These are phyloP conservation scores for Colletes latitarsis DNA, from an alignment of 1,140 invertebrate species.

Conservation along the genomic window DNA sequence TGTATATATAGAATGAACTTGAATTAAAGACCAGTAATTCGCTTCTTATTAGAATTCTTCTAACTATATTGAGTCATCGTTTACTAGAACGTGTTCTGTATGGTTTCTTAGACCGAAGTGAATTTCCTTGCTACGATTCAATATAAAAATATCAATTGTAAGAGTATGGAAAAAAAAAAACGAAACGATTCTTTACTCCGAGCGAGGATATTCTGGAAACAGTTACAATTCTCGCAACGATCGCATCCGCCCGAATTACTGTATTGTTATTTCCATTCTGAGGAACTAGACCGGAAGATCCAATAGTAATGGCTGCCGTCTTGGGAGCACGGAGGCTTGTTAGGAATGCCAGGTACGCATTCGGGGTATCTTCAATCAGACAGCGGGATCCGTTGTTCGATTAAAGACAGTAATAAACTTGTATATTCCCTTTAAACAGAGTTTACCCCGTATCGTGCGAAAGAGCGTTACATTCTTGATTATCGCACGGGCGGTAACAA, in stretches of 20 bases:
- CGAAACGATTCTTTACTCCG: too few species aligned
- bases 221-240: too few species aligned
- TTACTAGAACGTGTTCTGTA: too few species aligned
- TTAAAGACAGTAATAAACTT: slow-evolving; percentile 2
- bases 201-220: too few species aligned
- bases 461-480: slow-evolving; percentile 20
- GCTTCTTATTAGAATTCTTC: too few species aligned
- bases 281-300: not conserved
- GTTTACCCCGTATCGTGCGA: not conserved
- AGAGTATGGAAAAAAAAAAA: too few species aligned
- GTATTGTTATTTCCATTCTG: not conserved
- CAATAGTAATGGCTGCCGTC: not conserved
- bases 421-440: not conserved
- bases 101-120: too few species aligned
- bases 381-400: slow-evolving; percentile 4
- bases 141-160: too few species aligned
- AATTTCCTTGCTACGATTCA: too few species aligned
- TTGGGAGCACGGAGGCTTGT: not conserved
- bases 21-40: too few species aligned
- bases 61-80: too few species aligned
- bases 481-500: slow-evolving; percentile 17
- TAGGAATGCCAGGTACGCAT: not conserved
- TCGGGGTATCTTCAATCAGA: not conserved
- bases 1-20: too few species aligned
- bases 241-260: not conserved